phyloP scores from a whole-genome alignment of 2,797 vertebrate species.

The Buphagus erythrorhynchus region DNA sequence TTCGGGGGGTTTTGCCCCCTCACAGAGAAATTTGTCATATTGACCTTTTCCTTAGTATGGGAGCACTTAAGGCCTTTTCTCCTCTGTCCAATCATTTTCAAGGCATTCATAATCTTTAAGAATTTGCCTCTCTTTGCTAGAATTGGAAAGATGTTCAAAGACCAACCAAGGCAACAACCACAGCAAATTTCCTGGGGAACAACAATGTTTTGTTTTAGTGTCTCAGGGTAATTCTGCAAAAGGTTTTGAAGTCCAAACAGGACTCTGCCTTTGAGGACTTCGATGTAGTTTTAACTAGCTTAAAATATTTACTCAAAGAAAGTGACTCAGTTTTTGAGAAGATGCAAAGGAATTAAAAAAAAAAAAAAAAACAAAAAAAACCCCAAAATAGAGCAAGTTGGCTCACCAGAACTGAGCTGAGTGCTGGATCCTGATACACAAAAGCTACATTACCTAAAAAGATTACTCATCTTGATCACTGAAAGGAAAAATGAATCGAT shows the following conservation, averaged over 20 bases:
- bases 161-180: background rate
- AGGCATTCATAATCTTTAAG: background rate
- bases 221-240: background rate
- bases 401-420: background rate
- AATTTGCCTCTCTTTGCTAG: background rate
- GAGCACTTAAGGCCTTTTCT: background rate
- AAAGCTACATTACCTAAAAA: background rate
- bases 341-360: background rate
- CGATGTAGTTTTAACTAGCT: background rate
- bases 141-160: background rate
- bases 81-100: background rate
- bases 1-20: accelerated
- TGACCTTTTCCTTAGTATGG: background rate
- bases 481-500: background rate
- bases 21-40: background rate
- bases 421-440: background rate
- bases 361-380: background rate
- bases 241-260: background rate
- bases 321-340: background rate
- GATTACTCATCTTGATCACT: background rate
- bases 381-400: background rate
- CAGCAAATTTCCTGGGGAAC: background rate
- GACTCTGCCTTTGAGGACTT: background rate
- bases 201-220: background rate
- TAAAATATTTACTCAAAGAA: background rate